Evolutionary conservation across 2,113 vertebrate genomes (phyloP).

Genomic region (Forbesichthys agassizii): DNA sequence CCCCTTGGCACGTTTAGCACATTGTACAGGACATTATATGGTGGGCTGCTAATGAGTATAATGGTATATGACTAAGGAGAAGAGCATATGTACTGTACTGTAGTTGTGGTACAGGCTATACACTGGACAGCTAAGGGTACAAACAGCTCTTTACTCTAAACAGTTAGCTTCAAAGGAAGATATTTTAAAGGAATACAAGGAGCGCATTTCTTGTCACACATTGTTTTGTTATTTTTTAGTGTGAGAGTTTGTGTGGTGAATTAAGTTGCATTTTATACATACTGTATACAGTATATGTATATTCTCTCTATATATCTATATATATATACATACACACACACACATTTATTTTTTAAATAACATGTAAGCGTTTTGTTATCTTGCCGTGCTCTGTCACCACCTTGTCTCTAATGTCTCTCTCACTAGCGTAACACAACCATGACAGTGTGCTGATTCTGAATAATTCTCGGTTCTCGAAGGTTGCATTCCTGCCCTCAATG

Average conservation of each 20-base stretch:
- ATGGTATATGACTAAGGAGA: constrained; percentile 20
- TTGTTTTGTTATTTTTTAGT: constrained; percentile 8
- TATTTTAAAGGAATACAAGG: not conserved
- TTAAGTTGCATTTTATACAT: too few relatives aligned
- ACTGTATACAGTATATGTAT: too few relatives aligned
- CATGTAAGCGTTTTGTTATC: constrained; percentile 21
- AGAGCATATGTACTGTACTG: constrained; percentile 9
- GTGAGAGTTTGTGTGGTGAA: not conserved
- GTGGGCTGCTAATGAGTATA: constrained; percentile 61
- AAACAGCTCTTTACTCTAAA: not conserved
- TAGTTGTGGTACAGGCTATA: not conserved
- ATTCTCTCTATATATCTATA: too few relatives aligned
- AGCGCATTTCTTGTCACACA: constrained; percentile 3
- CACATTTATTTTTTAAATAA: too few relatives aligned
- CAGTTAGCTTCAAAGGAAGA: not conserved
- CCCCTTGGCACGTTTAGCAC: constrained; percentile 52
- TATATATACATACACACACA: too few relatives aligned
- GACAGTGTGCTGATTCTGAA: not conserved
- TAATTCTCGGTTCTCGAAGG: too few relatives aligned
- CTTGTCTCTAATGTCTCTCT: constrained; percentile 42
- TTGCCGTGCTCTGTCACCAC: constrained; percentile 23
- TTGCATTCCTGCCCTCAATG: too few relatives aligned
- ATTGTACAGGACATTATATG: constrained; percentile 56
- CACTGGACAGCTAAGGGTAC: not conserved
- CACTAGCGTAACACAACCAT: not conserved